Conservation (phyloP, 2,888 invertebrate genomes). For the Polydrusus tereticollis region DNA sequence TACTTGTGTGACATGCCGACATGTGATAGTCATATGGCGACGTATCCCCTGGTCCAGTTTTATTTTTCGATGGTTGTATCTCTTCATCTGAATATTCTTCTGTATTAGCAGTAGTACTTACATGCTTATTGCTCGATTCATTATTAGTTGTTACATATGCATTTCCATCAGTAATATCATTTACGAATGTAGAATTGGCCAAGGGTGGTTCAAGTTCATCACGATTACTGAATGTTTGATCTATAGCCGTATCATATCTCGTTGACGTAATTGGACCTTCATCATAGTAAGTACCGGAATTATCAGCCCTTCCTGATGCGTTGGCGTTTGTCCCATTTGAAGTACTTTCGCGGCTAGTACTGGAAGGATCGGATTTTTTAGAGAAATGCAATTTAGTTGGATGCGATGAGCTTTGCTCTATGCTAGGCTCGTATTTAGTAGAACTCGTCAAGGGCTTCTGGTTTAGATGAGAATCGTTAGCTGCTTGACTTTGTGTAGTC, state of each 20-base stretch:
- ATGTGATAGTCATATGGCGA: conserved; percentile 34
- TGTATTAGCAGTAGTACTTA: background rate
- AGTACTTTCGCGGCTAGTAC: background rate
- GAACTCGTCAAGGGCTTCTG: background rate
- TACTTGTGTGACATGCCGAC: conserved; percentile 59
- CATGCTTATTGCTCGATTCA: background rate
- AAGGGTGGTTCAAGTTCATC: background rate
- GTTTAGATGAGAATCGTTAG: conserved; percentile 9
- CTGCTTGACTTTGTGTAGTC: conserved; percentile 11
- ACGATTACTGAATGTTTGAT: background rate
- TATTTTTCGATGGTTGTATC: conserved; percentile 2
- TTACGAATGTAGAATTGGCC: background rate
- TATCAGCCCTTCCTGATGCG: background rate
- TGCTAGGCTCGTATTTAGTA: background rate
- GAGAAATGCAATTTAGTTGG: background rate
- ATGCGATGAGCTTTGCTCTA: background rate
- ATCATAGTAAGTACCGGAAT: background rate
- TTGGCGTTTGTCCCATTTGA: conserved; percentile 14
- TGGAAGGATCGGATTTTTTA: background rate
- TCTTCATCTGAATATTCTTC: conserved; percentile 16
- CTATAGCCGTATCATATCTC: background rate
- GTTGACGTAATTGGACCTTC: background rate
- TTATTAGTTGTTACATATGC: too few relatives aligned
- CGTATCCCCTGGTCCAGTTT: background rate
- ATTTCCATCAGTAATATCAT: background rate